Evolutionary conservation across 2,888 invertebrate species (phyloP).

Genomic region (Caenorhabditis japonica): DNA sequence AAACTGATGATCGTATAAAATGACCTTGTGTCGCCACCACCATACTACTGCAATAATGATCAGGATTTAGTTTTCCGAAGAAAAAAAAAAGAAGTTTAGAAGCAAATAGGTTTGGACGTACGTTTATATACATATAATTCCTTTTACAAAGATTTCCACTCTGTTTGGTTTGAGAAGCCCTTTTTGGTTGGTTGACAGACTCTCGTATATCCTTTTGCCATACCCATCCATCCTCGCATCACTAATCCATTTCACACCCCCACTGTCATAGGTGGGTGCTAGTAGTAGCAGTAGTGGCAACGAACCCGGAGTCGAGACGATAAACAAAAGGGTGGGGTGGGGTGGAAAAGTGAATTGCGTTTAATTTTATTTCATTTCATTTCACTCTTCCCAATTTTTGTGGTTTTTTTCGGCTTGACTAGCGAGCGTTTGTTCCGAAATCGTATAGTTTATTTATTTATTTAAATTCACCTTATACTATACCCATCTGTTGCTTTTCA

Average conservation of each 20-base stretch:
- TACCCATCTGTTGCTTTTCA: constrained; percentile 2
- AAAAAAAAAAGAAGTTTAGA: constrained; percentile 7
- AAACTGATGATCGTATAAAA: constrained; percentile 19
- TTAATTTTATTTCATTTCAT: constrained; percentile 8
- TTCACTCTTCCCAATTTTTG: background rate
- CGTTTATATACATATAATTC: background rate
- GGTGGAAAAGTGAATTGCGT: constrained; percentile 18
- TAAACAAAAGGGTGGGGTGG: constrained; percentile 50
- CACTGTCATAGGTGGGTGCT: constrained; percentile 40
- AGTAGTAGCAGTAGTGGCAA: constrained; percentile 12
- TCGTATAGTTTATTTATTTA: constrained; percentile 39
- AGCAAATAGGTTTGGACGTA: constrained; percentile 17
- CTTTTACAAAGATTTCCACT: constrained; percentile 12
- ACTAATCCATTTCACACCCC: constrained; percentile 46
- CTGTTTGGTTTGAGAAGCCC: constrained; percentile 46
- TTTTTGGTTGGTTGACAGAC: too few species aligned
- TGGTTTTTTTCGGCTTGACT: too few species aligned
- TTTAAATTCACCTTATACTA: constrained; percentile 1
- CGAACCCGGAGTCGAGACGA: constrained; percentile 16
- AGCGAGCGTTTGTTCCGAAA: constrained; percentile 24
- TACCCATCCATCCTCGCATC: constrained; percentile 15
- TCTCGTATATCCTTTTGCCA: constrained; percentile 12
- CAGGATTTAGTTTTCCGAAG: constrained; percentile 24
- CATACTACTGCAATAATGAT: constrained; percentile 22
- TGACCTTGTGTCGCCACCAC: constrained; percentile 28